Evolutionary conservation across 2,797 vertebrate species (phyloP), one percentile per base, ranked within the genome.

Genomic region (Catostomus latipinnis): DNA sequence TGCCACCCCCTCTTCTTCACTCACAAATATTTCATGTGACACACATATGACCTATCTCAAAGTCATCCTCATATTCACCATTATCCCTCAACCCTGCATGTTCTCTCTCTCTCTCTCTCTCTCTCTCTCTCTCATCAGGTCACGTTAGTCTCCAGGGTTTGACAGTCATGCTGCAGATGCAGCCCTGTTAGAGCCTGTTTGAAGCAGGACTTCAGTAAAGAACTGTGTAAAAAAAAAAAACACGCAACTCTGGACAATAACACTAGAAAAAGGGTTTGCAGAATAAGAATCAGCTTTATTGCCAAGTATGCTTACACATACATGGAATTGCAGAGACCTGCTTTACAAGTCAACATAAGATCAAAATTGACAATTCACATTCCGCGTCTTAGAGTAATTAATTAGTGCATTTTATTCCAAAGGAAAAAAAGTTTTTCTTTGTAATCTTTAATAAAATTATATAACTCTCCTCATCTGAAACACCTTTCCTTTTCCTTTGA

Each of bases 31-130:
- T 83, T 76, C 12, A 79, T 63, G 69, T 77, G 77, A 82, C 48
- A 8, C 65, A 63, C 81, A 85, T 75, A 82, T 54, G 83, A 83
- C 81, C 81, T 81, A 65, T 62, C 77, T 85, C 79, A 83, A 84
- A 84, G 85, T 76, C 81, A 14, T 71, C 76, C 43, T 57, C 71
- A 50, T 77, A 74, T 68, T 80, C 82, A 66, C 65, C 16, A 77
- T 81, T 83, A 85, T 80, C 79, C 76, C 83, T 82, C 84, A 52
- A 74, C 65, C 67, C 18, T 34, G 14, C 65, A 43, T 67, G 53
- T 16, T 67, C 57, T 63, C 10, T 68, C 50, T 69, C 13, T 16
- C 50, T 10, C 49, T 52, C 22, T 62, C 54, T 8, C 75, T 9
- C 18, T 45, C 45, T 66, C 18, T 76, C 14, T n/a, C 69, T 66